Base-by-base conservation (phyloP, 2,888 invertebrate species). In the Pardosa pseudoannulata region DNA sequence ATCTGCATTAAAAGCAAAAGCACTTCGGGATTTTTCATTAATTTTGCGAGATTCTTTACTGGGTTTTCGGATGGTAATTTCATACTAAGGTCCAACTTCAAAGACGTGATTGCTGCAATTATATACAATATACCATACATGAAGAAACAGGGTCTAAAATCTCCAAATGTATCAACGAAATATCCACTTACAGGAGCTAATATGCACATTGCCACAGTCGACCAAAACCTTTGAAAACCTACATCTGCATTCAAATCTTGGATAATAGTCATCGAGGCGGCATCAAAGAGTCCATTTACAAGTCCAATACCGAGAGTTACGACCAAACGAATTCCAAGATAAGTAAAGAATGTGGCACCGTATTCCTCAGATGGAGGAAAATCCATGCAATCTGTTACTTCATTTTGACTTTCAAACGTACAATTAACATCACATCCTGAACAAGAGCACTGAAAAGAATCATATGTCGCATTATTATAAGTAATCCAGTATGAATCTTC, bases 51-150 rank as follows among this genome's bases (percentile, higher is more conserved):
- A 46, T 83, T 76, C 13, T 27, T 64, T n/a, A 76, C 13, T 9
- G 83, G 70, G 28, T 72, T 78, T 13, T 83, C 76, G 92, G 65
- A 96, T 94, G 92, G 19, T 95, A 94, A 90, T 95, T 94, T 89
- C 89, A 94, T 93, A 91, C 95, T 95, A 91, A 96, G 95, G 91
- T 95, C 94, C 89, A 96, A 92, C 91, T 95, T 94, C 85, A 95
- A 91, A 93, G 95, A 95, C 68, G 95, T 91, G 6, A 93, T 91
- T 0, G 94, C 95, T 29, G 94, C 94, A 7, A 94, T 91, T 1
- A 95, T 92, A 91, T 95, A 95, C 89, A 95, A 90, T 1, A 93
- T 93, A 1, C 95, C 94, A 91, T 95, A 96, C 88, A 95, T 91
- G 91, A 95, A 95, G 91, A 96, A 95, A 64, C 83, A 83, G 5